A percentile compares a stretch with the other conserved stretches of the same genome.
phyloP scores from a whole-genome alignment of 2,113 vertebrate genomes.

The Megaceryle maxima region DNA sequence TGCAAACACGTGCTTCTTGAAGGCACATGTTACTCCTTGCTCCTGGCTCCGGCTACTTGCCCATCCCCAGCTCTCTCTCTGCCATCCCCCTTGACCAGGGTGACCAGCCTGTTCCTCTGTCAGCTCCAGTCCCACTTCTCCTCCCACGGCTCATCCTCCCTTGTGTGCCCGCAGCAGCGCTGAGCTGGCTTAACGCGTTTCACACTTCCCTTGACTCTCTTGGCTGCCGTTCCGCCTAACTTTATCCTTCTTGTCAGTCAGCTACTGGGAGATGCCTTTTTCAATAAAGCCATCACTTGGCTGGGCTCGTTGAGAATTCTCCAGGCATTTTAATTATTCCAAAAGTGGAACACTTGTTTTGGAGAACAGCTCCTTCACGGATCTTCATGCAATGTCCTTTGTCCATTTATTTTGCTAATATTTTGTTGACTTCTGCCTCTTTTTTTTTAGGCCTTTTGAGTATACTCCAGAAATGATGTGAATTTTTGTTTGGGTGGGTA shows the following conservation, averaged over 20 bases:
- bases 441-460: background rate
- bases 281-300: background rate
- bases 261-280: conserved; percentile 5
- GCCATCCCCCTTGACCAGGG: background rate
- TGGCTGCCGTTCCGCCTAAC: conserved; percentile 35
- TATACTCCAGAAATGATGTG: background rate
- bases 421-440: background rate
- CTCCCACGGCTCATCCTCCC: background rate
- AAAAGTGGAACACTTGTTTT: background rate
- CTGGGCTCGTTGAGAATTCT: background rate
- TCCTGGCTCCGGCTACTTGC: background rate
- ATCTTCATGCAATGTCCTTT: background rate
- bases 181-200: conserved; percentile 12
- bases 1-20: fast-evolving
- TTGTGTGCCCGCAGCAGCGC: background rate
- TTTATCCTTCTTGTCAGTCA: conserved; percentile 54
- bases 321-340: conserved; percentile 12
- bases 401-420: background rate
- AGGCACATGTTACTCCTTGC: fast-evolving
- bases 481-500: background rate
- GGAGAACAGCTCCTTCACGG: background rate
- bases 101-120: fast-evolving
- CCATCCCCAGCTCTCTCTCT: background rate
- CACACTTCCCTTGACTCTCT: conserved; percentile 55
- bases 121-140: fast-evolving